A percentile compares a stretch with the other conserved stretches of the same genome.
Evolutionary conservation across 1,140 invertebrate species (phyloP).

Genomic region (Psilanteris sp.): DNA sequence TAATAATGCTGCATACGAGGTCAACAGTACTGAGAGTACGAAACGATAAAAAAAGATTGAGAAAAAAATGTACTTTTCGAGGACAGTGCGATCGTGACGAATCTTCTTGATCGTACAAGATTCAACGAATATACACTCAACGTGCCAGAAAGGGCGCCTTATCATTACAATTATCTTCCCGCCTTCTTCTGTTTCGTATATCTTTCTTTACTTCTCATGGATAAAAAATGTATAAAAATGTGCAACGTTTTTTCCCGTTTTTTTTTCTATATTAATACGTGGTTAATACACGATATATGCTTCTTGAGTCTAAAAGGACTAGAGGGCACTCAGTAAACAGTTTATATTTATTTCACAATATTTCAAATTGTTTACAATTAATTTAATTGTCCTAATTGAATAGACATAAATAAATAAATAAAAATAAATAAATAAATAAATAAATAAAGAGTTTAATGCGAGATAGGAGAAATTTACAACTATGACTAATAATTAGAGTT

Average conservation of each 20-base stretch:
- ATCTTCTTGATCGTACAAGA: constrained; percentile 62
- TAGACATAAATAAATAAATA: too few species aligned
- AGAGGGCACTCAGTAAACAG: constrained; percentile 66
- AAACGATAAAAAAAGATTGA: constrained; percentile 56
- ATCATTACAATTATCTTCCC: constrained; percentile 63
- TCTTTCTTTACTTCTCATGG: constrained; percentile 53
- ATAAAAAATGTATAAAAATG: constrained; percentile 68
- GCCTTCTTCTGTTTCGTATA: constrained; percentile 42
- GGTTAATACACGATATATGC: constrained; percentile 65
- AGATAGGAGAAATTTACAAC: too few species aligned
- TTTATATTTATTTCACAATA: constrained; percentile 57
- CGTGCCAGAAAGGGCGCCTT: constrained; percentile 64
- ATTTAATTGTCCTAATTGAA: constrained; percentile 41
- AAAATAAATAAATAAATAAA: too few species aligned
- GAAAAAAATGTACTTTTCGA: constrained; percentile 55
- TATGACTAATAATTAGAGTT: too few species aligned
- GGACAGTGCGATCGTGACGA: constrained; percentile 62
- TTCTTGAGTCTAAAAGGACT: constrained; percentile 67
- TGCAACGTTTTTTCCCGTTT: constrained; percentile 62
- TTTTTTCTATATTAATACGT: constrained; percentile 59
- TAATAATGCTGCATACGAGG: constrained; percentile 61
- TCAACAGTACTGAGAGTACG: constrained; percentile 51
- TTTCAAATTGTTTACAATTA: constrained; percentile 39
- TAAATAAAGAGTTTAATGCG: too few species aligned
- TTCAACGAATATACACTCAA: constrained; percentile 61